Percentiles rank a stretch among this genome's conserved stretches.
Evolutionary conservation across 2,888 invertebrate species (phyloP).

Genomic region (Minunthozetes semirufus): DNA sequence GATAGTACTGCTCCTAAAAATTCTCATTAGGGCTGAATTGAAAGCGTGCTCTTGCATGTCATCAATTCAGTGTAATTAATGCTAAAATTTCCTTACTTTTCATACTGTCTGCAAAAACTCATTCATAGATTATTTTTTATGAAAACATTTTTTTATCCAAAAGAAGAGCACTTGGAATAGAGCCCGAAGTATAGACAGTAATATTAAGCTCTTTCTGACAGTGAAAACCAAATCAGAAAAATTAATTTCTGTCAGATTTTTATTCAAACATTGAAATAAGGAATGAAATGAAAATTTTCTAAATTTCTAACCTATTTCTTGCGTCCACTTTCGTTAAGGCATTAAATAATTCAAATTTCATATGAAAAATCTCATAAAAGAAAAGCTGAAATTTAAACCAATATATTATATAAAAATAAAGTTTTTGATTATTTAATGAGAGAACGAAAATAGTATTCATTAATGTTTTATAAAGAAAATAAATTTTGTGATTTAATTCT

Average conservation of each 20-base stretch:
- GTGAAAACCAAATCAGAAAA: neutral
- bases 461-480: neutral
- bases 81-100: neutral
- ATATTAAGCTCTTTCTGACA: neutral
- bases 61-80: conserved; percentile 16
- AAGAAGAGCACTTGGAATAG: neutral
- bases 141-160: neutral
- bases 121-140: neutral
- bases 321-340: too few relatives aligned
- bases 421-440: too few relatives aligned
- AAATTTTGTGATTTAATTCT: too few relatives aligned
- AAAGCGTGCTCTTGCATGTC: conserved; percentile 19
- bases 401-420: too few relatives aligned
- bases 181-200: neutral
- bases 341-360: too few relatives aligned
- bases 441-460: neutral
- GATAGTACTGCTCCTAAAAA: neutral
- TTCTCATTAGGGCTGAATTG: neutral
- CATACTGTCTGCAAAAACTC: neutral
- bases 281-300: neutral
- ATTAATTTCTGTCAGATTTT: neutral
- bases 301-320: too few relatives aligned
- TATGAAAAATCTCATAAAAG: too few relatives aligned
- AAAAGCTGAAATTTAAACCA: too few relatives aligned
- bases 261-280: neutral